A percentile compares a stretch with the other conserved stretches of the same genome.
Evolutionary conservation across 2,888 invertebrate genomes (phyloP).

Genomic region (Psococerastis gibbosa): DNA sequence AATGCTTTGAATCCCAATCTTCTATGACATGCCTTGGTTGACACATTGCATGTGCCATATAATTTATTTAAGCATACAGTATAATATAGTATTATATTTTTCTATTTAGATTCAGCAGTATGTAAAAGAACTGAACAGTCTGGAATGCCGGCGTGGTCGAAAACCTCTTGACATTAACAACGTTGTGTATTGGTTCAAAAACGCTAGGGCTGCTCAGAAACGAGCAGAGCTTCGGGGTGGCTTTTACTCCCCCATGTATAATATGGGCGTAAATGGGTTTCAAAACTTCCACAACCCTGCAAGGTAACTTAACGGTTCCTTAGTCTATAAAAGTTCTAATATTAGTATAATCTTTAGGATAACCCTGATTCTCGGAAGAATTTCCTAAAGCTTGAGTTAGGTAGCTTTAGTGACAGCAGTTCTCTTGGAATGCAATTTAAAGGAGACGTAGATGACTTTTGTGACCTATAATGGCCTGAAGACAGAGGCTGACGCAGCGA

Average conservation of each 20-base stretch:
- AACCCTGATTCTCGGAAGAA: too few relatives aligned
- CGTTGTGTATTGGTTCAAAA: conserved; percentile 95
- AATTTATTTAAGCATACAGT: too few relatives aligned
- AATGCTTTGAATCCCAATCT: too few relatives aligned
- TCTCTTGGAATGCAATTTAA: too few relatives aligned
- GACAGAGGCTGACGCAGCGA: too few relatives aligned
- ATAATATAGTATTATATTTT: too few relatives aligned
- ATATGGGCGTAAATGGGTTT: conserved; percentile 22
- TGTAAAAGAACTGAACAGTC: conserved; percentile 77
- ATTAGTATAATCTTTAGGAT: not conserved
- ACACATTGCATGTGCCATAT: too few relatives aligned
- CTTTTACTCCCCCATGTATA: not conserved
- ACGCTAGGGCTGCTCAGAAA: conserved; percentile 89
- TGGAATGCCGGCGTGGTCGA: conserved; percentile 80
- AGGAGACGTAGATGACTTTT: too few relatives aligned
- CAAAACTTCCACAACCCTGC: conserved; percentile 19
- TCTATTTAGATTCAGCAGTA: conserved; percentile 61
- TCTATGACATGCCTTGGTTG: too few relatives aligned
- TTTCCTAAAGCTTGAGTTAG: too few relatives aligned
- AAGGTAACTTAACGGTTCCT: conserved; percentile 21
- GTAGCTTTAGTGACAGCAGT: too few relatives aligned
- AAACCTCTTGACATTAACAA: conserved; percentile 91
- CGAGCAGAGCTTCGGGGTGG: conserved; percentile 47
- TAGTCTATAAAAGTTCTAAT: not conserved
- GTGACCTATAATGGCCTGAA: too few relatives aligned